phyloP scores from a whole-genome alignment of 2,113 vertebrate genomes.

The Epinephelus cyanopodus region DNA sequence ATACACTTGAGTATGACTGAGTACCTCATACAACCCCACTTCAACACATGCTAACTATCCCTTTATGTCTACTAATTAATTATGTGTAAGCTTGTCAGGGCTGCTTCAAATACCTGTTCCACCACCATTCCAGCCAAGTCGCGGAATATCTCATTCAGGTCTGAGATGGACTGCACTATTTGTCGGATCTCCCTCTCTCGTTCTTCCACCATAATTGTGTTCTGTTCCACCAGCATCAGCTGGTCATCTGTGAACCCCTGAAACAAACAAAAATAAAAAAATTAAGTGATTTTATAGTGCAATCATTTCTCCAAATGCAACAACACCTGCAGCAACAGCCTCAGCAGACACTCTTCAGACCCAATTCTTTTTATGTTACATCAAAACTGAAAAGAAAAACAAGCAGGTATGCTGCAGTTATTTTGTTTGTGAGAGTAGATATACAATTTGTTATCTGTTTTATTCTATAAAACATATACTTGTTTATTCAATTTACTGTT shows the following conservation, averaged over 20 bases:
- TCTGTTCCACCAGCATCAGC: constrained; percentile 92
- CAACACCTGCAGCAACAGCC: not conserved
- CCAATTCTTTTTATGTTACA: not conserved
- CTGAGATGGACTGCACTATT: constrained; percentile 97
- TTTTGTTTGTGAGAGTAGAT: too few relatives aligned
- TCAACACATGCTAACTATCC: too few relatives aligned
- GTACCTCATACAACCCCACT: too few relatives aligned
- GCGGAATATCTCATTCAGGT: constrained; percentile 96
- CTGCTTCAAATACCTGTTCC: constrained; percentile 89
- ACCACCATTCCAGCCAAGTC: constrained; percentile 97
- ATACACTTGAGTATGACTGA: too few relatives aligned
- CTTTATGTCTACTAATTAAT: not conserved
- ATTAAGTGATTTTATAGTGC: not conserved
- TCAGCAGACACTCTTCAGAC: not conserved
- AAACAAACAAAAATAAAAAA: not conserved
- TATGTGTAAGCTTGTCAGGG: not conserved
- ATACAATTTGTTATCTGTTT: not conserved
- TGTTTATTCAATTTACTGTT: not conserved
- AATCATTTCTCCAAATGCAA: not conserved
- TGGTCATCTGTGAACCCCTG: constrained; percentile 97
- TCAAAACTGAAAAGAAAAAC: not conserved
- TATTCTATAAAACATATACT: not conserved
- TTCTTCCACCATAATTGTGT: constrained; percentile 93
- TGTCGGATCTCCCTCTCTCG: constrained; percentile 94
- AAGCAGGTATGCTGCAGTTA: not conserved